These are phyloP conservation scores for Lepidothrix coronata DNA, from an alignment of 2,113 vertebrate genomes.

Conservation along the genomic window DNA sequence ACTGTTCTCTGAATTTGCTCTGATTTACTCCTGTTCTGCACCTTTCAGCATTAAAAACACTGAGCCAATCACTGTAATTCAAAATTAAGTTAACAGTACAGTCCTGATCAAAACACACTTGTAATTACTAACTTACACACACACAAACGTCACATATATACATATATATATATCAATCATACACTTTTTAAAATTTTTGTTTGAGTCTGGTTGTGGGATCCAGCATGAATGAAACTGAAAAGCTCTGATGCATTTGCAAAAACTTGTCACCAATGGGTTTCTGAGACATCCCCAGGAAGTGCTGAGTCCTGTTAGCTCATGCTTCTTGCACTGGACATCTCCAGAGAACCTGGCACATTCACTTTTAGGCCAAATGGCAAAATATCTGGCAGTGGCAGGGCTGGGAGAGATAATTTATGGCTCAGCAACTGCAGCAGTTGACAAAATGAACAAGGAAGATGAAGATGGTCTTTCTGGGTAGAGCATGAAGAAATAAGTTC, in stretches of 20 bases:
- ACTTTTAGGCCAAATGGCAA: background rate
- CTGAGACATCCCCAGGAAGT: background rate
- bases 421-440: background rate
- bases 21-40: background rate
- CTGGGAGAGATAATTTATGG: background rate
- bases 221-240: background rate
- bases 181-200: background rate
- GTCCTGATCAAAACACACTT: background rate
- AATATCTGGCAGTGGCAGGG: background rate
- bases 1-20: background rate
- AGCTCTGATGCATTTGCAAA: background rate
- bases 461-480: background rate
- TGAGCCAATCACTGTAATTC: background rate
- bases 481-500: background rate
- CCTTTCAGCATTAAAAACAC: background rate
- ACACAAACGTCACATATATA: background rate
- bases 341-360: accelerated
- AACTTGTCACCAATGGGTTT: background rate
- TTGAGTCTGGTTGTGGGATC: background rate
- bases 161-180: background rate
- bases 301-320: background rate
- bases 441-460: background rate
- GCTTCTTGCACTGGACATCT: background rate
- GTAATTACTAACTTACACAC: background rate
- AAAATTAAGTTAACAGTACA: background rate